A percentile compares a stretch with the other conserved stretches of the same genome.
Evolutionary conservation across 2,888 invertebrate species (phyloP).

Genomic region (Pollenia amentaria): DNA sequence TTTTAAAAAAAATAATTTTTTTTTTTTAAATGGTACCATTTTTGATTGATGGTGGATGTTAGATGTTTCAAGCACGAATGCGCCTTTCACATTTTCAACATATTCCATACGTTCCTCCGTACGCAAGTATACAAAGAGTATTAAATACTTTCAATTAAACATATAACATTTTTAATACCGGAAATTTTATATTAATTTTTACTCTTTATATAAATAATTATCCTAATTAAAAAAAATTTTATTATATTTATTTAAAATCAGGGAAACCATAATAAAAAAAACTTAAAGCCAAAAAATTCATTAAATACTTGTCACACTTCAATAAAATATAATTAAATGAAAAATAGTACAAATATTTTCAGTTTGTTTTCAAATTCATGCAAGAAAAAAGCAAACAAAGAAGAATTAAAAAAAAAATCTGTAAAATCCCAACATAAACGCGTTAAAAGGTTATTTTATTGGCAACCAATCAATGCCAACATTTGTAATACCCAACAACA

Average conservation of each 20-base stretch:
- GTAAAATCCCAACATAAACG: constrained; percentile 59
- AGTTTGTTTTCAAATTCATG: constrained; percentile 9
- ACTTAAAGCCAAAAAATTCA: constrained; percentile 55
- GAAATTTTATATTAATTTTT: constrained; percentile 54
- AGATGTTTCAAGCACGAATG: too few relatives aligned
- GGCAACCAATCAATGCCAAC: constrained; percentile 76
- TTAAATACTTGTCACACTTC: constrained; percentile 74
- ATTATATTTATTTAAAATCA: neutral
- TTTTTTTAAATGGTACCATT: too few relatives aligned
- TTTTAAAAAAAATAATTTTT: too few relatives aligned
- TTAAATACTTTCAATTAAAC: neutral
- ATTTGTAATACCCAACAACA: constrained; percentile 56
- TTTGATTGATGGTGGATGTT: too few relatives aligned
- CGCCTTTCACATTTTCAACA: too few relatives aligned
- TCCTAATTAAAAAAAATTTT: constrained; percentile 31
- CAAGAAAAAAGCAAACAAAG: constrained; percentile 10
- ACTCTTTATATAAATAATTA: constrained; percentile 35
- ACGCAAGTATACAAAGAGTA: neutral
- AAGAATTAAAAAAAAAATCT: constrained; percentile 47
- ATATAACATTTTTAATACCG: constrained; percentile 3
- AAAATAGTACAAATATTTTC: constrained; percentile 61
- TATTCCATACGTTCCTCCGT: neutral
- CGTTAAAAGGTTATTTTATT: constrained; percentile 76
- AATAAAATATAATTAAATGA: constrained; percentile 73
- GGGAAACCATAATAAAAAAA: constrained; percentile 9